These are phyloP conservation scores for Cephus spinipes DNA, from an alignment of 2,888 invertebrate genomes.

Conservation along the genomic window DNA sequence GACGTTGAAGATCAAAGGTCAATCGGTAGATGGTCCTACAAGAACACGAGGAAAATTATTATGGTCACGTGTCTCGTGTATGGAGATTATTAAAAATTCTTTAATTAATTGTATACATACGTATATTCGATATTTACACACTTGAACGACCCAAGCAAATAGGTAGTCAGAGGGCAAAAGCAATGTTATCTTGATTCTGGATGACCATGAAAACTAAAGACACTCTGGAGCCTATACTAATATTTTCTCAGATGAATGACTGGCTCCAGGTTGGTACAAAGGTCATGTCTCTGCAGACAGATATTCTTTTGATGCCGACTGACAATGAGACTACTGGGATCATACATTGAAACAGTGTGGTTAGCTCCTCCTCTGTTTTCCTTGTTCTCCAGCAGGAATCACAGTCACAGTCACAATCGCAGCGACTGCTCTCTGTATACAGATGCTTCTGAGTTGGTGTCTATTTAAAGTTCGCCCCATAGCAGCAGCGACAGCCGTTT, in stretches of 20 bases:
- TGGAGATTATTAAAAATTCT: background rate
- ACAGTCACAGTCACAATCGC: background rate
- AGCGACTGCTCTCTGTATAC: background rate
- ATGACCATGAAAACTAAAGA: background rate
- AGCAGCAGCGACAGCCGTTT: background rate
- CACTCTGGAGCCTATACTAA: background rate
- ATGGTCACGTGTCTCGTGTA: background rate
- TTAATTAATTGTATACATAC: background rate
- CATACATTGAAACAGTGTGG: background rate
- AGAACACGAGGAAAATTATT: background rate
- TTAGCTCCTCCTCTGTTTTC: background rate
- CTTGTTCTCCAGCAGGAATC: background rate
- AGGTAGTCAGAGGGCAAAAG: background rate
- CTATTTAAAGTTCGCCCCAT: background rate
- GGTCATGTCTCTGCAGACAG: background rate
- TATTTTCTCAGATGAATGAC: background rate
- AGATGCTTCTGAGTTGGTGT: background rate
- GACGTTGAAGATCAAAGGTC: background rate
- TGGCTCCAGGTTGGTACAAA: background rate
- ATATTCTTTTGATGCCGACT: too few species aligned
- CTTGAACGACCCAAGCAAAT: background rate
- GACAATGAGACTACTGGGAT: background rate
- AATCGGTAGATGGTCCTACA: background rate
- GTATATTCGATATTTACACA: background rate
- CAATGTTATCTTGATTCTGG: background rate